These are phyloP conservation scores for Acrocyrtus sp. DNA, from an alignment of 2,888 invertebrate species.

Conservation along the genomic window DNA sequence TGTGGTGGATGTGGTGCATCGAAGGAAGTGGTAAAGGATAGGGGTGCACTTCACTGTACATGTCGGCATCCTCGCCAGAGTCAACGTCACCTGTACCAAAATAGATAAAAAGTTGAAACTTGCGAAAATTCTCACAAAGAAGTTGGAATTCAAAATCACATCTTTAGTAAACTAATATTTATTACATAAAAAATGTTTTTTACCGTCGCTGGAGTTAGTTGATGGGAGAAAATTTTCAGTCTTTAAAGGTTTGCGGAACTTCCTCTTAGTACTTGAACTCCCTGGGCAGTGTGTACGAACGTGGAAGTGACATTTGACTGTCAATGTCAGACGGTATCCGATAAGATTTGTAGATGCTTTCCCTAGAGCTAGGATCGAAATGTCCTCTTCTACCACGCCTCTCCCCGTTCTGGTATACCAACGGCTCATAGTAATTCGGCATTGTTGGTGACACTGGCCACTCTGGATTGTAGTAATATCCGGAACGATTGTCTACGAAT, in stretches of 20 bases:
- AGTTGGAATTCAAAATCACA: slow-evolving; percentile 1
- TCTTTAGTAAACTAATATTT: neutral
- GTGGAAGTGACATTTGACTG: slow-evolving; percentile 80
- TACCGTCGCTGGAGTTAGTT: slow-evolving; percentile 88
- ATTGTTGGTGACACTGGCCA: slow-evolving; percentile 38
- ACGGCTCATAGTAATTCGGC: slow-evolving; percentile 58
- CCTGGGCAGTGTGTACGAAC: slow-evolving; percentile 85
- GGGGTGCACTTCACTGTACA: slow-evolving; percentile 51
- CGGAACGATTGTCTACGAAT: slow-evolving; percentile 32
- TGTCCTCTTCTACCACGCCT: too few species aligned
- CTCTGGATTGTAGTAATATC: slow-evolving; percentile 59
- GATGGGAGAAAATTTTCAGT: slow-evolving; percentile 79
- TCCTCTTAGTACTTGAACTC: slow-evolving; percentile 85
- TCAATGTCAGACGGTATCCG: slow-evolving; percentile 78
- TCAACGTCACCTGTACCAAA: slow-evolving; percentile 78
- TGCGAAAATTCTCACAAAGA: too few species aligned
- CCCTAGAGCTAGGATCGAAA: slow-evolving; percentile 56
- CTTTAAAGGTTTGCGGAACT: slow-evolving; percentile 71
- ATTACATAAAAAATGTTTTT: slow-evolving; percentile 39
- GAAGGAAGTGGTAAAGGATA: slow-evolving; percentile 61
- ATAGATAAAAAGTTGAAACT: neutral
- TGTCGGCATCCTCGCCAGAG: slow-evolving; percentile 74
- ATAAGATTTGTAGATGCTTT: slow-evolving; percentile 68
- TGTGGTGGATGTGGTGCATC: slow-evolving; percentile 53
- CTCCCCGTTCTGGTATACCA: slow-evolving; percentile 58